These are phyloP conservation scores for Drosophila merina DNA, from an alignment of 2,888 invertebrate species.

Conservation along the genomic window DNA sequence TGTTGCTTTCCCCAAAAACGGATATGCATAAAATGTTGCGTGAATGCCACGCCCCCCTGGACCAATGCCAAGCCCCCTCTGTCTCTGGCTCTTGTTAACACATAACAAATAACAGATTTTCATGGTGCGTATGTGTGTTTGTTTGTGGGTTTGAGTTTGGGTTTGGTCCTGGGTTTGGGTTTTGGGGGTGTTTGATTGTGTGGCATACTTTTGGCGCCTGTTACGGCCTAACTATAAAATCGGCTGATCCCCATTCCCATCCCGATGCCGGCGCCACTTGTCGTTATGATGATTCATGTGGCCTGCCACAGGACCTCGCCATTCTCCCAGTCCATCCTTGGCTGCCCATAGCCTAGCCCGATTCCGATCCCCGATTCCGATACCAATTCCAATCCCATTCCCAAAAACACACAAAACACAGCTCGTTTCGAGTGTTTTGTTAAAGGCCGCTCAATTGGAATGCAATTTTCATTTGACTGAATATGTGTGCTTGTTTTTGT, in stretches of 20 bases:
- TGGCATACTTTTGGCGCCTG: conserved; percentile 70
- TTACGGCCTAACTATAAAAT: conserved; percentile 67
- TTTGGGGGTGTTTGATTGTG: conserved; percentile 27
- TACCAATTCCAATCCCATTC: conserved; percentile 8
- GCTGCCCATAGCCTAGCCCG: not conserved
- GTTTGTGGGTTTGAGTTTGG: conserved; percentile 5
- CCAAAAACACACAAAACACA: conserved; percentile 38
- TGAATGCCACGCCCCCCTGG: conserved; percentile 38
- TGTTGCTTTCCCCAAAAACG: conserved; percentile 62
- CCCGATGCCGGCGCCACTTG: conserved; percentile 52
- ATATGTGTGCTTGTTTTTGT: conserved; percentile 15
- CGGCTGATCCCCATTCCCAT: conserved; percentile 29
- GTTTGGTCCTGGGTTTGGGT: conserved; percentile 3
- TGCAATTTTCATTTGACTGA: conserved; percentile 54
- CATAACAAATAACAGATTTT: conserved; percentile 70
- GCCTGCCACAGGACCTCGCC: conserved; percentile 50
- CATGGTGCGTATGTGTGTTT: conserved; percentile 32
- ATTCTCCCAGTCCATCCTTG: conserved; percentile 3
- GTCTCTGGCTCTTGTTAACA: conserved; percentile 59
- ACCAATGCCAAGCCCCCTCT: conserved; percentile 46
- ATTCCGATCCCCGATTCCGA: not conserved
- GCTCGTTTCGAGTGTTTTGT: conserved; percentile 52
- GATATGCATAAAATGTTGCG: conserved; percentile 68
- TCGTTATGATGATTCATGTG: conserved; percentile 72
- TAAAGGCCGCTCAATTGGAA: conserved; percentile 59